Evolutionary conservation across 2,113 vertebrate species (phyloP).

Genomic region (Antechinus stuartii): DNA sequence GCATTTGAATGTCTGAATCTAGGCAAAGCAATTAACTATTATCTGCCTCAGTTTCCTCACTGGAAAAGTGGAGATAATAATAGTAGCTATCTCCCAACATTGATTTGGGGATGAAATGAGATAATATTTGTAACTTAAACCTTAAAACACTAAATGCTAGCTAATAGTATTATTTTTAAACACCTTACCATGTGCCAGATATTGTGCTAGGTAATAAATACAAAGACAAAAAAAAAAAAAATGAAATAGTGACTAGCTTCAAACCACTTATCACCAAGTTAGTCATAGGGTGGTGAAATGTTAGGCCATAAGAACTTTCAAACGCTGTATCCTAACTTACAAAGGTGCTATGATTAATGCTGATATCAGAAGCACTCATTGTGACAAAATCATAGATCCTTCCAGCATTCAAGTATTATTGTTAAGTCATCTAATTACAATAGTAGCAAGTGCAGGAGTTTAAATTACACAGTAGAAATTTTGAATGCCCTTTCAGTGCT

Average conservation of each 20-base stretch:
- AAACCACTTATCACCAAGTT: not conserved
- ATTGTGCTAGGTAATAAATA: not conserved
- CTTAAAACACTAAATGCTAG: not conserved
- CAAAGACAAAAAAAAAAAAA: not conserved
- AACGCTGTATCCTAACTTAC: not conserved
- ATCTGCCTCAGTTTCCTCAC: not conserved
- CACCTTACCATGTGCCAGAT: not conserved
- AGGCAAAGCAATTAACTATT: not conserved
- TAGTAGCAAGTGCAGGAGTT: not conserved
- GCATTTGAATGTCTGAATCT: not conserved
- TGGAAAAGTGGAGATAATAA: not conserved
- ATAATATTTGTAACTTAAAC: not conserved
- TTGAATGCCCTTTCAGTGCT: not conserved
- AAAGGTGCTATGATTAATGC: not conserved
- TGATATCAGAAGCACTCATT: not conserved
- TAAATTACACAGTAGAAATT: not conserved
- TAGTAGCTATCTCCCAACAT: not conserved
- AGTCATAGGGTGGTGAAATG: not conserved
- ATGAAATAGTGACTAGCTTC: not conserved
- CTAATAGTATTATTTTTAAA: not conserved
- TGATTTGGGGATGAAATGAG: not conserved
- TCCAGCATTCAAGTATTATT: not conserved
- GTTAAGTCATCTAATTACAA: not conserved
- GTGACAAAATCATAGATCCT: not conserved
- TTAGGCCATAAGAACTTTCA: not conserved